phyloP scores from a whole-genome alignment of 2,888 invertebrate genomes.

The Corythucha ciliata region DNA sequence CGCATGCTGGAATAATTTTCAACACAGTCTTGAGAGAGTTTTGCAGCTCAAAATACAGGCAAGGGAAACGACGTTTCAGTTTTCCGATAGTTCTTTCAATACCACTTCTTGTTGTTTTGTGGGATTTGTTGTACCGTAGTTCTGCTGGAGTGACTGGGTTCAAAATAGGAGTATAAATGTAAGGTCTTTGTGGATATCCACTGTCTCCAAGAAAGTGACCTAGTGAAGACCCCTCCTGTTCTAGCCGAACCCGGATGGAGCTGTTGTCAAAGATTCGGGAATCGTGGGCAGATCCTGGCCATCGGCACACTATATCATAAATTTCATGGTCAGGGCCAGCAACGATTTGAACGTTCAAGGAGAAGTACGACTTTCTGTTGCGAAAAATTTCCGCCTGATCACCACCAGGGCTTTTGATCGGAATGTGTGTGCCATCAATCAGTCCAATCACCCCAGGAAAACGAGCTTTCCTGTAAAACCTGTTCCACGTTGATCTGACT shows the following conservation, averaged over 20 bases:
- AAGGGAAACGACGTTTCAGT: slow-evolving; percentile 2
- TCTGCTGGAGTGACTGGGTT: no score
- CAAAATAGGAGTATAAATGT: neutral
- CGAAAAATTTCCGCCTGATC: neutral
- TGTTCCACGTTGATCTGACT: neutral
- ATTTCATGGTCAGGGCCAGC: slow-evolving; percentile 1
- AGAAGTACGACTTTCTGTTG: slow-evolving; percentile 6
- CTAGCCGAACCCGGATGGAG: neutral
- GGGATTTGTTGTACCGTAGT: slow-evolving; percentile 1
- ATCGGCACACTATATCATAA: neutral
- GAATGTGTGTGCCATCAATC: slow-evolving; percentile 6
- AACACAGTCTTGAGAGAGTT: neutral
- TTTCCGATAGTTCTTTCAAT: neutral
- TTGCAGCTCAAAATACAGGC: neutral
- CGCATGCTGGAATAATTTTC: neutral
- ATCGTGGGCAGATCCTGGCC: slow-evolving; percentile 3
- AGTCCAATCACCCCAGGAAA: slow-evolving; percentile 3
- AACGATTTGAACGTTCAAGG: neutral
- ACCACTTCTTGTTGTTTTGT: neutral
- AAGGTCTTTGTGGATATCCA: no score
- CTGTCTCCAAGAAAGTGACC: neutral
- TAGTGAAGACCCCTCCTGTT: neutral
- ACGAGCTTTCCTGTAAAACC: neutral
- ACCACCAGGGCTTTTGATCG: neutral
- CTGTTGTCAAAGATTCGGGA: neutral